Conservation (phyloP, 2,113 vertebrate species). For the Cyprinodon brontotheroides region DNA sequence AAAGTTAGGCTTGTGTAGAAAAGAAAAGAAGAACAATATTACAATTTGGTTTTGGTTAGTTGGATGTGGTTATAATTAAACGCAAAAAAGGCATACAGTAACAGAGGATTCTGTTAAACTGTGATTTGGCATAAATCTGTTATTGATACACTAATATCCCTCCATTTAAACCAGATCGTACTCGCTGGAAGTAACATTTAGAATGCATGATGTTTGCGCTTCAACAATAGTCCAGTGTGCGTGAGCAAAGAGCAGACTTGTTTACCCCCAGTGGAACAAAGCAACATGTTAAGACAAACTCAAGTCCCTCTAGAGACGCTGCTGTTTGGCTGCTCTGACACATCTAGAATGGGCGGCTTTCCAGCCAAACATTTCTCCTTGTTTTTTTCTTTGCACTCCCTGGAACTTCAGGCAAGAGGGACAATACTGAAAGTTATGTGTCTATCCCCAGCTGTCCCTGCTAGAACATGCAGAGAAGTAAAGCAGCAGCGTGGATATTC, state of each 20-base stretch:
- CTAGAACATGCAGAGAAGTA: conserved; percentile 16
- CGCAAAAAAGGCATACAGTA: too few species aligned
- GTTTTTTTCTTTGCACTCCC: not conserved
- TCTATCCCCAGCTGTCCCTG: conserved; percentile 12
- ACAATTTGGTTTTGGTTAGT: too few species aligned
- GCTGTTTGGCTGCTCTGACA: not conserved
- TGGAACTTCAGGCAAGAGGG: conserved; percentile 6
- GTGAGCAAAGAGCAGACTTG: conserved; percentile 10
- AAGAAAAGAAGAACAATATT: too few species aligned
- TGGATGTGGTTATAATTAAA: too few species aligned
- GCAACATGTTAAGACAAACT: conserved; percentile 28
- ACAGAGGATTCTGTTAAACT: conserved; percentile 2
- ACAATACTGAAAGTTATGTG: conserved; percentile 16
- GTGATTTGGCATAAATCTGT: not conserved
- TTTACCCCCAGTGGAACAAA: conserved; percentile 20
- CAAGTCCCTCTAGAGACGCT: conserved; percentile 29
- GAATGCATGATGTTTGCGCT: conserved; percentile 12
- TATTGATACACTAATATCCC: not conserved
- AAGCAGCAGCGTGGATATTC: conserved; percentile 45
- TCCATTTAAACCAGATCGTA: not conserved
- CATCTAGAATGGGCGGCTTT: conserved; percentile 2
- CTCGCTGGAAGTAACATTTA: not conserved
- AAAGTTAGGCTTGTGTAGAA: too few species aligned
- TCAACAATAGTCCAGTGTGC: conserved; percentile 1
- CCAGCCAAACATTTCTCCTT: not conserved